These are phyloP conservation scores for Triops longicaudatus DNA, from an alignment of 1,140 invertebrate genomes.

Conservation along the genomic window DNA sequence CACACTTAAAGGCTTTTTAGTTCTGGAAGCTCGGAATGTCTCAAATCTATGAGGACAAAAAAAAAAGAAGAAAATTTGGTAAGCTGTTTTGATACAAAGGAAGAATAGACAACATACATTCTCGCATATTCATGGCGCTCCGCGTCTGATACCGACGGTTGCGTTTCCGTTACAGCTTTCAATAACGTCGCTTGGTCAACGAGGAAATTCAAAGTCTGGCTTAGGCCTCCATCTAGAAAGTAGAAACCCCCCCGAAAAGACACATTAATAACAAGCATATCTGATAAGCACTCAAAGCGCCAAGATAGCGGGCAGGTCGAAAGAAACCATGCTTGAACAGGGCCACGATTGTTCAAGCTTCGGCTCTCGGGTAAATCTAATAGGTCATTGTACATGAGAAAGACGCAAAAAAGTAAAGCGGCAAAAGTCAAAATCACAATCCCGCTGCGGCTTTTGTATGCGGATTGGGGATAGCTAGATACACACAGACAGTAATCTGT, in stretches of 20 bases:
- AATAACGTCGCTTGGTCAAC: constrained; percentile 46
- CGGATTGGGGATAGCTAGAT: not conserved
- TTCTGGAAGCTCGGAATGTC: not conserved
- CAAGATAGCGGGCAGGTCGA: not conserved
- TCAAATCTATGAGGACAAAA: not conserved
- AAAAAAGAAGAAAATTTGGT: not conserved
- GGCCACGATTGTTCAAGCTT: constrained; percentile 29
- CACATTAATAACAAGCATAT: constrained; percentile 22
- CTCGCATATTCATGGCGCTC: constrained; percentile 54
- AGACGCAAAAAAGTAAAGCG: not conserved
- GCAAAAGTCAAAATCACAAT: constrained; percentile 9
- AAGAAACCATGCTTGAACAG: not conserved
- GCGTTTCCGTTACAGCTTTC: constrained; percentile 50
- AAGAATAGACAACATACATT: constrained; percentile 43
- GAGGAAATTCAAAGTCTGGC: constrained; percentile 16
- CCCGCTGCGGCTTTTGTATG: constrained; percentile 1
- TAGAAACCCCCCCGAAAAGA: not conserved
- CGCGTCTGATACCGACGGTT: constrained; percentile 52
- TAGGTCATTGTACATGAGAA: not conserved
- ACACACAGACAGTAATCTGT: constrained; percentile 12
- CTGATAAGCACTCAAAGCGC: constrained; percentile 13
- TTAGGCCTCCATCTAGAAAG: not conserved
- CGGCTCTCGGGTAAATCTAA: constrained; percentile 18
- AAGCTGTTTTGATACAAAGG: not conserved
- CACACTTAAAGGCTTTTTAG: not conserved